Evolutionary conservation across 2,113 vertebrate species (phyloP), one percentile per base, ranked within the genome.

Genomic region (Eleginops maclovinus): DNA sequence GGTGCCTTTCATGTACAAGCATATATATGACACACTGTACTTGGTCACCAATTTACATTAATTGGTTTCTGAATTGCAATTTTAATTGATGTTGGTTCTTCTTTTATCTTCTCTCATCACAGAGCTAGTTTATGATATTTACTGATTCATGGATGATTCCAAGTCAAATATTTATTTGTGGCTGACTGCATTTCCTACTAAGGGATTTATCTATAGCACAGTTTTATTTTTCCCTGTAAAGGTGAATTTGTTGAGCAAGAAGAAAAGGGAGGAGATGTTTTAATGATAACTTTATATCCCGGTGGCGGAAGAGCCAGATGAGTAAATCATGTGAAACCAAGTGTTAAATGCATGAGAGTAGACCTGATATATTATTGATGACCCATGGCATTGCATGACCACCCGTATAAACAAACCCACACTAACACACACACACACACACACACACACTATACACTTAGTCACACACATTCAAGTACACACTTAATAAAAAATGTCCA

Each of bases 271-370:
- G 75, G 73, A 77, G 63, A 87, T 88, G 72, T 92, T 90, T 90
- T 87, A 87, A 90, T 82, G 79, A 89, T 87, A 82, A 88, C 61
- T 63, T 64, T 44, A 69, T 78, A 53, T 77, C 77, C 79, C 59
- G 36, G 79, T 85, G 85, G 56, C 44, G 40, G 77, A 81, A 63
- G 68, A 87, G 64, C 77, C 68, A 75, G 78, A 90, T 82, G 75
- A 87, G 81, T 83, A 88, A 89, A 88, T 87, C 87, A 91, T 72
- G 90, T 91, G 89, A 89, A 91, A 82, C 75, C 86, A 90, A 91
- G 87, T 90, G 89, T 85, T 90, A 90, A 90, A 91, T 89, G 83
- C 82, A 77, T 47, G 73, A 87, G 84, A 87, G 87, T 71, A 71
- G 71, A 74, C 85, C 64, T 77, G 58, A 88, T 92, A 78, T 78